Percentiles rank a stretch among this genome's conserved stretches.
phyloP scores from a whole-genome alignment of 2,113 vertebrate genomes.

The Gopherus flavomarginatus region DNA sequence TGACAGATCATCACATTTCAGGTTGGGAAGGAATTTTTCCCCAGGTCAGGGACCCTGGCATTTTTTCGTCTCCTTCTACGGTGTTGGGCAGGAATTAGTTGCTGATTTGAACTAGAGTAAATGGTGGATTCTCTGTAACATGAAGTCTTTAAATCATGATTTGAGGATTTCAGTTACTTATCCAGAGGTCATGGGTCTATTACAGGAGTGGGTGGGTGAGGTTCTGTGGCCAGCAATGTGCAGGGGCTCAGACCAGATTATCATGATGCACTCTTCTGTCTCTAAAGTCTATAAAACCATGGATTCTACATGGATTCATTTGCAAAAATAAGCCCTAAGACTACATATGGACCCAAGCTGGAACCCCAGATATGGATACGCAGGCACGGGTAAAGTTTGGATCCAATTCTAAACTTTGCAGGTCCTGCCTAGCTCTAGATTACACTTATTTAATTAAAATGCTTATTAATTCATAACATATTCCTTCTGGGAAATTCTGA shows the following conservation, averaged over 20 bases:
- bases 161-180: not conserved
- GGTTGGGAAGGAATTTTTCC: not conserved
- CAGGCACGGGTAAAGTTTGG: not conserved
- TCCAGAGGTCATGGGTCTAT: not conserved
- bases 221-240: not conserved
- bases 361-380: not conserved
- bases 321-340: not conserved
- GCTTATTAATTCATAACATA: not conserved
- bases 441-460: not conserved
- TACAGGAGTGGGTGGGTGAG: not conserved
- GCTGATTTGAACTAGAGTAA: not conserved
- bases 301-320: not conserved
- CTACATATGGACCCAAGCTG: not conserved
- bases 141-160: not conserved
- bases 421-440: not conserved
- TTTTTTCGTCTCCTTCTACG: not conserved
- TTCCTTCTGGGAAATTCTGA: slow-evolving; percentile 35
- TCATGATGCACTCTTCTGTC: not conserved
- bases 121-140: not conserved
- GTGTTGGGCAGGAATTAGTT: not conserved
- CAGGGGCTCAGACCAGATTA: not conserved
- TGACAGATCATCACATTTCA: not conserved
- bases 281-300: not conserved
- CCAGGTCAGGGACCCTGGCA: not conserved
- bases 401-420: not conserved